Evolutionary conservation across 2,888 invertebrate genomes (phyloP).

Genomic region (Anarsia innoxiella): DNA sequence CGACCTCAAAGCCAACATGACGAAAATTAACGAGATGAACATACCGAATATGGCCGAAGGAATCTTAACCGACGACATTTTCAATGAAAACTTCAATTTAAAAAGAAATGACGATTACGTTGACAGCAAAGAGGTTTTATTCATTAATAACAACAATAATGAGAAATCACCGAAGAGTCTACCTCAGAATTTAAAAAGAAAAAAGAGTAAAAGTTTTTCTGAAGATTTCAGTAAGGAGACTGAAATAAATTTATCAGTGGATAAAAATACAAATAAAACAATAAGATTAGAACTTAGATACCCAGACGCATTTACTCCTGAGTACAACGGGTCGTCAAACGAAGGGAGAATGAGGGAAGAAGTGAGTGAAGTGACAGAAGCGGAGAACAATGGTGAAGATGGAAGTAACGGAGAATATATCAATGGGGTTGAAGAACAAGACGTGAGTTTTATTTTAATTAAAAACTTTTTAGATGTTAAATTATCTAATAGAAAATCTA

Average conservation of each 20-base stretch:
- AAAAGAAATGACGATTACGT: conserved; percentile 26
- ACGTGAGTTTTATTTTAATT: not conserved
- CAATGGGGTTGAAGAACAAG: conserved; percentile 3
- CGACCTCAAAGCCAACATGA: conserved; percentile 38
- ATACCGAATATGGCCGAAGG: conserved; percentile 47
- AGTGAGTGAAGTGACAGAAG: conserved; percentile 9
- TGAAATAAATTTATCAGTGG: conserved; percentile 49
- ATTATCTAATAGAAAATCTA: too few species aligned
- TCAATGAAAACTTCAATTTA: conserved; percentile 42
- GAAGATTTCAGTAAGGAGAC: too few species aligned
- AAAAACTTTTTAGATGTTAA: too few species aligned
- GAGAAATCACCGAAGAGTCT: too few species aligned
- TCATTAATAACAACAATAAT: conserved; percentile 41
- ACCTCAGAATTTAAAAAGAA: conserved; percentile 37
- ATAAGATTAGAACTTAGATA: conserved; percentile 49
- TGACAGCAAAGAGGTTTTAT: conserved; percentile 7
- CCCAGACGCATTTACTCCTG: too few species aligned
- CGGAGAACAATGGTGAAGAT: conserved; percentile 17
- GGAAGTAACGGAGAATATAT: conserved; percentile 16
- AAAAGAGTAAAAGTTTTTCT: conserved; percentile 27
- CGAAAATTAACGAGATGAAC: conserved; percentile 56
- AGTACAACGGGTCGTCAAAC: conserved; percentile 20
- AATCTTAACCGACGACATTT: conserved; percentile 50
- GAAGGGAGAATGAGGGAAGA: not conserved
- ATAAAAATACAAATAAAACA: conserved; percentile 47